Base-by-base conservation (phyloP, 2,888 invertebrate genomes). In the Agrochola lychnidis region DNA sequence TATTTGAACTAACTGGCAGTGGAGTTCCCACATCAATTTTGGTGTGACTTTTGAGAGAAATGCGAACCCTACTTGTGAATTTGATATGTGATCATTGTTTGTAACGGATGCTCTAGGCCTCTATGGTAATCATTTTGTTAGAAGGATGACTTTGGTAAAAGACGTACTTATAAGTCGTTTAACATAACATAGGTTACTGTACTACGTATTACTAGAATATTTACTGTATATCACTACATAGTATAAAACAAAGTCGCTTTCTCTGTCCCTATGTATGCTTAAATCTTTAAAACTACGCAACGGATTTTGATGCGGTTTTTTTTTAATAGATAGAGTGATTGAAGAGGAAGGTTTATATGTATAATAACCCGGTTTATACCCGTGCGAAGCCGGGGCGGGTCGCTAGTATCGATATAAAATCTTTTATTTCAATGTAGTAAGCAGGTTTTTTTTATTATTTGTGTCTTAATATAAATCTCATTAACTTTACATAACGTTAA, bases 11-110 rank as follows among this genome's bases (percentile, higher is more conserved):
- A 70, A 69, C 73, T 75, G 12, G 76, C 48, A 36, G 71, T 72
- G 22, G 64, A 70, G 70, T 93, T 93, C 93, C 93, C 93, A 94
- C 92, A 91, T 87, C 83, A 89, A 89, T 92, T 85, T 74, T 74
- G 59, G 25, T 73, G 75, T 76, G 71, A 81, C 81, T 78, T 81
- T 75, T 70, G 45, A 53, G 61, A 83, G 82, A 53, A 64, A 76
- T 9, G 36, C 36, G 78, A 86, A 53, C 83, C 83, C 57, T 62
- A 59, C 69, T 71, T 83, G 51, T 70, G 66, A 72, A 78, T 86
- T 22, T 56, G 76, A 74, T 85, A 62, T 53, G 30, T 70, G 56
- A 66, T 85, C 40, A 45, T 72, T 72, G 51, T 78, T 72, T 25
- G 64, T 2, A 72, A 62, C 71, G 83, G 86, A 86, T 57, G 70